Conservation (phyloP, 2,888 invertebrate genomes). For the Synergus itoensis region DNA sequence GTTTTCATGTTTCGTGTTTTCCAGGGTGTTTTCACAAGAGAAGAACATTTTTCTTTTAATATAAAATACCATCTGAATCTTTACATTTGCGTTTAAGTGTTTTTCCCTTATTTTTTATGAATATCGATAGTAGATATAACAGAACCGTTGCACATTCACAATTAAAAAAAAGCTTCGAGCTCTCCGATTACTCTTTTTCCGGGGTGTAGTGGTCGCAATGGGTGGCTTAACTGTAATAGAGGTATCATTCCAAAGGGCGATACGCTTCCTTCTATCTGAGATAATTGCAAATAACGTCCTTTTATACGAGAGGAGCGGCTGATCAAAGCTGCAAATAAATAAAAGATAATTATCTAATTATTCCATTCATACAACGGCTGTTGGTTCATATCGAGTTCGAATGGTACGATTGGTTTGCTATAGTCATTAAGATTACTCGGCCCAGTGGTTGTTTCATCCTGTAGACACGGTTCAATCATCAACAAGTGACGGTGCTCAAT, state of each 20-base stretch:
- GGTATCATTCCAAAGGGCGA: slow-evolving; percentile 73
- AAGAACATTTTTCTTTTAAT: too few species aligned
- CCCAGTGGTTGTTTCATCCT: background rate
- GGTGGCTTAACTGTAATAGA: slow-evolving; percentile 77
- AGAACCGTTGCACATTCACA: background rate
- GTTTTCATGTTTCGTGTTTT: background rate
- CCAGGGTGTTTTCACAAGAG: too few species aligned
- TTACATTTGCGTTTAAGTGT: too few species aligned
- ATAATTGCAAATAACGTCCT: slow-evolving; percentile 75
- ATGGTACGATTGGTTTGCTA: slow-evolving; percentile 5
- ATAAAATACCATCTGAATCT: too few species aligned
- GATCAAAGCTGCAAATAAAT: slow-evolving; percentile 74
- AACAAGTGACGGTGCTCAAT: slow-evolving; percentile 1
- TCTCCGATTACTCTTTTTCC: slow-evolving; percentile 58
- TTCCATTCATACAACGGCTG: slow-evolving; percentile 67
- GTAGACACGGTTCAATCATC: background rate
- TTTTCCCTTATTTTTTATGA: background rate
- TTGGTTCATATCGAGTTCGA: slow-evolving; percentile 24
- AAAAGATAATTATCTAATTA: slow-evolving; percentile 75
- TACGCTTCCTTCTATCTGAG: slow-evolving; percentile 66
- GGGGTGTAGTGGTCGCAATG: slow-evolving; percentile 68
- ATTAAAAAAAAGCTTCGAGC: slow-evolving; percentile 46
- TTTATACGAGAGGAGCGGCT: slow-evolving; percentile 65
- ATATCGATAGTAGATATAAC: background rate
- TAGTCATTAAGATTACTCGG: slow-evolving; percentile 4